Conservation (phyloP, 2,888 invertebrate species). For the Tiliacea citrago region DNA sequence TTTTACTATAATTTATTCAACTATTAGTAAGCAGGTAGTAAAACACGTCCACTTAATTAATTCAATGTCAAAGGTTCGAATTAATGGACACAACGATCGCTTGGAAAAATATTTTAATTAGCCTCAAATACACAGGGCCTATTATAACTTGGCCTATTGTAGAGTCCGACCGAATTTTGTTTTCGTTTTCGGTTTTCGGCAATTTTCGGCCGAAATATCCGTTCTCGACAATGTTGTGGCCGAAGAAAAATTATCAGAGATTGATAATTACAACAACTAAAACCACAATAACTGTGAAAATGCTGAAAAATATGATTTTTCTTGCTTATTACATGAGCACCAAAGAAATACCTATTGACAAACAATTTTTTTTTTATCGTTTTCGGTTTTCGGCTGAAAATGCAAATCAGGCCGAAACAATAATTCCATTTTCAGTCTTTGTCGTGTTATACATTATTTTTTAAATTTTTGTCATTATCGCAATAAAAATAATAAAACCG, state of each 20-base stretch:
- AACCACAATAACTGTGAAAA: background rate
- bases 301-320: too few species aligned
- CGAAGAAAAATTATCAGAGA: background rate
- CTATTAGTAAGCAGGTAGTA: conserved; percentile 3
- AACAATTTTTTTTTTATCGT: too few species aligned
- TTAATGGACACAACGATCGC: background rate
- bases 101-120: background rate
- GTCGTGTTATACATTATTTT: too few species aligned
- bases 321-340: too few species aligned
- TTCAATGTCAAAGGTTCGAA: conserved; percentile 21
- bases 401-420: too few species aligned
- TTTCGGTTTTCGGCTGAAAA: too few species aligned
- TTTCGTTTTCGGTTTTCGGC: background rate
- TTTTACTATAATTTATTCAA: background rate
- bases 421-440: background rate
- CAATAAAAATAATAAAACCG: background rate
- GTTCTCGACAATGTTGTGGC: background rate
- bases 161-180: background rate
- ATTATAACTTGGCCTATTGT: background rate
- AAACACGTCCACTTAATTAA: background rate
- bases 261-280: background rate
- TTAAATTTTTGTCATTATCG: background rate
- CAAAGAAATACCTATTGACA: too few species aligned
- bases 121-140: background rate
- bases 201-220: background rate